A percentile compares a stretch with the other conserved stretches of the same genome.
Evolutionary conservation across 2,113 vertebrate species (phyloP).

Genomic region (Dicerorhinus sumatrensis): DNA sequence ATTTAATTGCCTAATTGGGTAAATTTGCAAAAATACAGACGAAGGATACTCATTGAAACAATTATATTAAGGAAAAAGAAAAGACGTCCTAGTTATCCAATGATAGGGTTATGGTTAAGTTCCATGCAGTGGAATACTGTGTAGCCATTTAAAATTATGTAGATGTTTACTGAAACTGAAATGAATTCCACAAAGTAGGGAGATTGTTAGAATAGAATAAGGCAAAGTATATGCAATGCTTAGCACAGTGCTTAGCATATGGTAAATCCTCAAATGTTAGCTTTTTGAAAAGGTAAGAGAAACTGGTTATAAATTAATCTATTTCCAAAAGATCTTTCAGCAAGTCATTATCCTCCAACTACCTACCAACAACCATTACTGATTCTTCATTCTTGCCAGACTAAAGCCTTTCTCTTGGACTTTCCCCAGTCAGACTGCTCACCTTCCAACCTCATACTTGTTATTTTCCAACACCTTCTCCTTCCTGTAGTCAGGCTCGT

Average conservation of each 20-base stretch:
- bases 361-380: neutral
- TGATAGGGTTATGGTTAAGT: neutral
- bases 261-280: neutral
- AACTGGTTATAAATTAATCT: neutral
- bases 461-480: neutral
- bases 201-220: neutral
- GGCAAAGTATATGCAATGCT: neutral
- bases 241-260: neutral
- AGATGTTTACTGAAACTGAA: neutral
- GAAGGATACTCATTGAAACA: neutral
- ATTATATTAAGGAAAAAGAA: neutral
- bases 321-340: neutral
- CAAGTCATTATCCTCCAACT: neutral
- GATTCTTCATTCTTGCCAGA: neutral
- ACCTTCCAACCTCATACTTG: neutral
- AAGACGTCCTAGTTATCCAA: neutral
- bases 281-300: neutral
- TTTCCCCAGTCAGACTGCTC: neutral
- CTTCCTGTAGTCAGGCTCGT: neutral
- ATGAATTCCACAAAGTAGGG: neutral
- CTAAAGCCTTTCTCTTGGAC: neutral
- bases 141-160: neutral
- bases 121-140: neutral
- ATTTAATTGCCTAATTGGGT: neutral
- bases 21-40: neutral